A percentile compares a stretch with the other conserved stretches of the same genome.
Evolutionary conservation across 1,140 invertebrate species (phyloP).

Genomic region (Neocloeon triangulifer): DNA sequence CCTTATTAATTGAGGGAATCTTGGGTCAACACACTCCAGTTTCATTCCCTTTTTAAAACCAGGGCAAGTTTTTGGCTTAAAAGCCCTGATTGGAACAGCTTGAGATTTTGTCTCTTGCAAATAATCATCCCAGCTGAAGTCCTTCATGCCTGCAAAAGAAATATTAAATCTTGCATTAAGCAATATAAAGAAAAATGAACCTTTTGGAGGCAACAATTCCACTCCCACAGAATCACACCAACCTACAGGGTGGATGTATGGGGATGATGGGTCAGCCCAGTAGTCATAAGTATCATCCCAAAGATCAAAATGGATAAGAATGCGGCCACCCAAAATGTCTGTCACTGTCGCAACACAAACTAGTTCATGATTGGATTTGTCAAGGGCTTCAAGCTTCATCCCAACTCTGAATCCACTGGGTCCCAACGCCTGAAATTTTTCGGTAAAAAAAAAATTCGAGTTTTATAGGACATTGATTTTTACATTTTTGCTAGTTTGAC

Average conservation of each 20-base stretch:
- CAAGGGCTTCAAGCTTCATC: constrained; percentile 89
- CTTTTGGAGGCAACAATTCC: constrained; percentile 65
- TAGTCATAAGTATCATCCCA: constrained; percentile 89
- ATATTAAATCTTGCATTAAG: not conserved
- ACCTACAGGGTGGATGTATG: constrained; percentile 81
- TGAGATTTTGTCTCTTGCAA: constrained; percentile 47
- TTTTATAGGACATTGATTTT: not conserved
- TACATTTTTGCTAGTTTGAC: constrained; percentile 1
- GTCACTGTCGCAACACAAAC: constrained; percentile 76
- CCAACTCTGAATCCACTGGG: constrained; percentile 59
- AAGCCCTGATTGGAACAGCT: constrained; percentile 61
- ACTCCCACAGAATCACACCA: constrained; percentile 71
- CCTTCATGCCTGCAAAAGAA: constrained; percentile 41
- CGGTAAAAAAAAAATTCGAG: not conserved
- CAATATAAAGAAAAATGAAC: constrained; percentile 23
- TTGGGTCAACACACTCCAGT: constrained; percentile 73
- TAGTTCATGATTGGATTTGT: constrained; percentile 63
- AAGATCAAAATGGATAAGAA: constrained; percentile 85
- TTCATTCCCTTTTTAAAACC: constrained; percentile 76
- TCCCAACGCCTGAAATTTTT: constrained; percentile 31
- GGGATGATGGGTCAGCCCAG: constrained; percentile 73
- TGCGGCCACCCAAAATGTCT: constrained; percentile 59
- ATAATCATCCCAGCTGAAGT: constrained; percentile 72
- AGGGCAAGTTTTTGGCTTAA: constrained; percentile 50
- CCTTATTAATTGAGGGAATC: constrained; percentile 58